A percentile compares a stretch with the other conserved stretches of the same genome.
phyloP scores from a whole-genome alignment of 2,797 vertebrate genomes.

The Zalophus californianus region DNA sequence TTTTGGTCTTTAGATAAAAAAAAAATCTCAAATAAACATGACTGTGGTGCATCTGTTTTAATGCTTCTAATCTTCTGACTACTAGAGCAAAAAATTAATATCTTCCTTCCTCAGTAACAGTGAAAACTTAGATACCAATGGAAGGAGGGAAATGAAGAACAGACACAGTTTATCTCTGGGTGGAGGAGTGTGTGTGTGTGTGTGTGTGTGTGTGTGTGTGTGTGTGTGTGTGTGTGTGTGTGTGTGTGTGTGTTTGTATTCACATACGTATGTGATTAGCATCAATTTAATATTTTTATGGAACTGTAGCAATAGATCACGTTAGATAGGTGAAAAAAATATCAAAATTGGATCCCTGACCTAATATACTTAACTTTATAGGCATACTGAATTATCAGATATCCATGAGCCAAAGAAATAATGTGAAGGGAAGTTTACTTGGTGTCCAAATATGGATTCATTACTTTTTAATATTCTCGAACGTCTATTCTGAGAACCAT shows the following conservation, averaged over 20 bases:
- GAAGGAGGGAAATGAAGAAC: constrained; percentile 81
- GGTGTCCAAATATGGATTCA: constrained; percentile 64
- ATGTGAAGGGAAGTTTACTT: constrained; percentile 67
- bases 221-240: neutral
- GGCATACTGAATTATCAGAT: constrained; percentile 65
- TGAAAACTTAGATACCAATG: constrained; percentile 80
- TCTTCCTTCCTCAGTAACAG: constrained; percentile 84
- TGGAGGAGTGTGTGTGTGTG: neutral
- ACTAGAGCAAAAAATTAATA: constrained; percentile 91
- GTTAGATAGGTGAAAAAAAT: constrained; percentile 69
- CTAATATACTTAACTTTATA: constrained; percentile 69
- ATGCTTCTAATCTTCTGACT: constrained; percentile 90
- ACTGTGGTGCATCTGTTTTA: constrained; percentile 88
- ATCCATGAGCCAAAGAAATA: constrained; percentile 61
- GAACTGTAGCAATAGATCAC: constrained; percentile 65
- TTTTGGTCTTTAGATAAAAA: constrained; percentile 85
- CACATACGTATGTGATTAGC: constrained; percentile 49
- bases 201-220: constrained; percentile 30
- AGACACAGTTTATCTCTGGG: constrained; percentile 52
- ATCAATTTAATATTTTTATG: constrained; percentile 76
- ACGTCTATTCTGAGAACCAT: constrained; percentile 59
- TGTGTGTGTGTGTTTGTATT: constrained; percentile 34
- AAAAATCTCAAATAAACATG: constrained; percentile 84
- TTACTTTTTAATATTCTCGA: constrained; percentile 73
- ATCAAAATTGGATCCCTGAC: constrained; percentile 72